Conservation (phyloP, 2,113 vertebrate genomes). For the Stomatorhinus ivindoensis region DNA sequence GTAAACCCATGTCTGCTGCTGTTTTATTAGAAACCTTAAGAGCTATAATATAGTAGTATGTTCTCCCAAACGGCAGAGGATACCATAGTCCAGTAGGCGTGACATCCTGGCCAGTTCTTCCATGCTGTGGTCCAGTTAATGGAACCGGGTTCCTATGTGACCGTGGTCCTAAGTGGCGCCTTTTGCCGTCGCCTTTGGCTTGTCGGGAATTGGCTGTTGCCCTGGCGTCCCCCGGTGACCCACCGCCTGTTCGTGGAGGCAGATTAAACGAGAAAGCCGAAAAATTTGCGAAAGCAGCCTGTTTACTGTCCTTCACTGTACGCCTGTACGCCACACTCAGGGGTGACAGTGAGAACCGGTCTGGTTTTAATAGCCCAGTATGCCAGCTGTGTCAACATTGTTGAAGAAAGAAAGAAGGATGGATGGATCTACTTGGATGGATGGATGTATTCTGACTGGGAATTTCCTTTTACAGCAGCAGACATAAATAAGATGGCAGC, state of each 20-base stretch:
- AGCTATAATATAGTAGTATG: neutral
- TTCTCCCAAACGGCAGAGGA: neutral
- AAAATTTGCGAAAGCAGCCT: neutral
- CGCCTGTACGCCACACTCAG: neutral
- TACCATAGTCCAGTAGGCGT: neutral
- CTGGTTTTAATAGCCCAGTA: neutral
- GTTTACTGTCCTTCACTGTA: neutral
- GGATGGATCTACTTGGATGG: neutral
- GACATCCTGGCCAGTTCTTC: neutral
- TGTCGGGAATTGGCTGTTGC: neutral
- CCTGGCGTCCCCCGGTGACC: neutral
- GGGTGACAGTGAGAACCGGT: neutral
- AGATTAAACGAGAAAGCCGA: conserved; percentile 10
- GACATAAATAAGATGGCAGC: neutral
- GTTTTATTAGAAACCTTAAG: neutral
- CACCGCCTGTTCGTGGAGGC: neutral
- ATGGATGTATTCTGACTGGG: neutral
- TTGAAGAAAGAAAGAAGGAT: neutral
- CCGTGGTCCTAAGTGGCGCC: conserved; percentile 12
- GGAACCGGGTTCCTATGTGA: neutral
- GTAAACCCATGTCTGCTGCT: neutral
- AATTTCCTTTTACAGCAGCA: neutral
- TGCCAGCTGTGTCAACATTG: neutral
- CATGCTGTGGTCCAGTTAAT: conserved; percentile 11
- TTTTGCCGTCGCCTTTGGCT: conserved; percentile 1